Evolutionary conservation across 2,888 invertebrate species (phyloP), one percentile per base, ranked within the genome.

Genomic region (Omphaloscelis lunosa): DNA sequence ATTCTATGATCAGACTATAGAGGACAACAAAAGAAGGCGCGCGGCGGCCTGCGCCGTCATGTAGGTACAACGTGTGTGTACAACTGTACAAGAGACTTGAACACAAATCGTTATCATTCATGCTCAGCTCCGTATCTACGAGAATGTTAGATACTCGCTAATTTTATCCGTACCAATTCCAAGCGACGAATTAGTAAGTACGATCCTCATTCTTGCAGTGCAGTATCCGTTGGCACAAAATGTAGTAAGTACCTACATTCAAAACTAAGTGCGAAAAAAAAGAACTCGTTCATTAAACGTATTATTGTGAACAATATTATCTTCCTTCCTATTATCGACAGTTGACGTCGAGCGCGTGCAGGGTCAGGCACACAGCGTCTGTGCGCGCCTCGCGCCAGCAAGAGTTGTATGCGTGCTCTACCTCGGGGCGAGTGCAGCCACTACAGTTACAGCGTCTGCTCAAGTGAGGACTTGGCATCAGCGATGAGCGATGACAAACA

Each of bases 61-160:
- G 29, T 15, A 27, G 3, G 65, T 39, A 66, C 45, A 2, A 45
- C 41, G 12, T 41, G 45, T 45, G 45, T 11, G 45, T 0, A 45
- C 45, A 15, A 45, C 45, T 51, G 51, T 51, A 9, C 51, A 71
- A 65, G 70, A 70, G 48, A 73, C 69, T 70, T 75, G 58, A 62
- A 72, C 72, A 56, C 71, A 56, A 45, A n/a, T n/a, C 51, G 66
- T 72, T 61, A 45, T 56, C 56, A 48, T 5, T 34, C 2, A 5
- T 15, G 29, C 72, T 41, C 3, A 48, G 34, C 53, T 69, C 17
- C 63, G 48, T 56, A 58, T 15, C 20, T 20, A 67, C 41, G 12
- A 51, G 7, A 39, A 29, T 23, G 23, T 48, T 29, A 34, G 39
- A 8, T 27, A 61, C 27, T 51, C 8, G n/a, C n/a, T 27, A 34